Evolutionary conservation across 2,888 invertebrate species (phyloP).

Genomic region (Tetranychus truncatus): DNA sequence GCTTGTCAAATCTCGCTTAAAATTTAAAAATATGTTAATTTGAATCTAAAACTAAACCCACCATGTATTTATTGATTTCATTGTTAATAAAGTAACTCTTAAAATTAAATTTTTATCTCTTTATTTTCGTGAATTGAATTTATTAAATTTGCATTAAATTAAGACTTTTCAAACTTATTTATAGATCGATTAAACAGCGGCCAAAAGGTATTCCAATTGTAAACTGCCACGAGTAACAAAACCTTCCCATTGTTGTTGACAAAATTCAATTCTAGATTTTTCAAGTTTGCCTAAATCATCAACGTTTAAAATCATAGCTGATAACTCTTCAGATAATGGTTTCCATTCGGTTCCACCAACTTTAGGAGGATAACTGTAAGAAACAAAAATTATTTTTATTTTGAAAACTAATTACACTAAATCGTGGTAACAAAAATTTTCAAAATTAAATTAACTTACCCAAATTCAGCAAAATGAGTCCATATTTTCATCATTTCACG

Average conservation of each 20-base stretch:
- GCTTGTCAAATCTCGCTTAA: too few relatives aligned
- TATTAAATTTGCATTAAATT: not conserved
- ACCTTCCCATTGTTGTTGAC: not conserved
- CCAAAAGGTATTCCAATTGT: not conserved
- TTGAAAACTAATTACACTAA: not conserved
- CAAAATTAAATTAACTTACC: not conserved
- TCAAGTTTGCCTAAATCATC: not conserved
- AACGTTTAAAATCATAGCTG: not conserved
- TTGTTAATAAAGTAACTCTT: too few relatives aligned
- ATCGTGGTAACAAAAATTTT: not conserved
- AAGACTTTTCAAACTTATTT: not conserved
- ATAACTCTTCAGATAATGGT: not conserved
- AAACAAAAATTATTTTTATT: not conserved
- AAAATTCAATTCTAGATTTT: not conserved
- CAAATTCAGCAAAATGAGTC: constrained; percentile 14
- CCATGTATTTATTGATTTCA: too few relatives aligned
- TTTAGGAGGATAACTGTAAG: not conserved
- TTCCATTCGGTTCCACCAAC: not conserved
- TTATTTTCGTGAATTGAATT: too few relatives aligned
- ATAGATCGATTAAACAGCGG: not conserved
- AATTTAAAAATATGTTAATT: too few relatives aligned
- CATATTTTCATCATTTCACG: constrained; percentile 15
- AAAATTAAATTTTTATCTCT: too few relatives aligned
- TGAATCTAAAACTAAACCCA: too few relatives aligned
- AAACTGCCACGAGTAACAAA: not conserved